phyloP scores from a whole-genome alignment of 2,888 invertebrate species.

The Synergus laeviventris region DNA sequence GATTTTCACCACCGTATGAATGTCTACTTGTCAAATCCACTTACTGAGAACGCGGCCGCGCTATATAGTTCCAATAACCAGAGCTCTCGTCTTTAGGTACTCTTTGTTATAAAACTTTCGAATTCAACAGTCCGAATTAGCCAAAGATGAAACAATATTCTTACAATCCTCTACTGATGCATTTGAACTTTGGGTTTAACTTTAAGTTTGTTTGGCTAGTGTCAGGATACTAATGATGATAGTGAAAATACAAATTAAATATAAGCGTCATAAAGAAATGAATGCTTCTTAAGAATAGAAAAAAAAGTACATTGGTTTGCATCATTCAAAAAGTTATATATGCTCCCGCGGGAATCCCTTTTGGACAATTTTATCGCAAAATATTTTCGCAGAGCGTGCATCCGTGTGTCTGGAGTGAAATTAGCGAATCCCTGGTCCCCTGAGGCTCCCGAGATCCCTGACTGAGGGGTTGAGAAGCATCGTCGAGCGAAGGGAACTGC shows the following conservation, averaged over 20 bases:
- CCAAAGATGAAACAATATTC: no score
- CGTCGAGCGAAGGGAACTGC: conserved; percentile 48
- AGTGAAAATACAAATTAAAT: no score
- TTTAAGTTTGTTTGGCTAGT: no score
- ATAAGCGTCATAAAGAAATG: not conserved
- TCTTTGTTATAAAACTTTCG: no score
- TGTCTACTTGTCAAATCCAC: conserved; percentile 26
- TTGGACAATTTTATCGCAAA: conserved; percentile 36
- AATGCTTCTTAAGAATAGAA: not conserved
- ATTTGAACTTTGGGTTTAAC: no score
- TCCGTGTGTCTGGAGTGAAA: conserved; percentile 66
- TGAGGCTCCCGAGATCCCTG: conserved; percentile 56
- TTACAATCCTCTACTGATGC: no score
- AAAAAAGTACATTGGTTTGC: conserved; percentile 18
- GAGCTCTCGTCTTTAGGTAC: not conserved
- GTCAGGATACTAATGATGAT: no score
- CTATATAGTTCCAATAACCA: not conserved
- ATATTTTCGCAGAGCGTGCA: conserved; percentile 51
- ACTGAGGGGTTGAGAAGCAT: conserved; percentile 32
- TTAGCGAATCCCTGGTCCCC: conserved; percentile 71
- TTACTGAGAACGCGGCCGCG: not conserved
- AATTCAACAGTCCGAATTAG: no score
- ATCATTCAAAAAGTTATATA: not conserved
- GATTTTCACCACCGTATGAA: conserved; percentile 24
- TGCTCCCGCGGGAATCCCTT: conserved; percentile 10